Percentiles rank a stretch among this genome's conserved stretches.
These are phyloP conservation scores for Hermodice carunculata DNA, from an alignment of 2,888 invertebrate species.

Conservation along the genomic window DNA sequence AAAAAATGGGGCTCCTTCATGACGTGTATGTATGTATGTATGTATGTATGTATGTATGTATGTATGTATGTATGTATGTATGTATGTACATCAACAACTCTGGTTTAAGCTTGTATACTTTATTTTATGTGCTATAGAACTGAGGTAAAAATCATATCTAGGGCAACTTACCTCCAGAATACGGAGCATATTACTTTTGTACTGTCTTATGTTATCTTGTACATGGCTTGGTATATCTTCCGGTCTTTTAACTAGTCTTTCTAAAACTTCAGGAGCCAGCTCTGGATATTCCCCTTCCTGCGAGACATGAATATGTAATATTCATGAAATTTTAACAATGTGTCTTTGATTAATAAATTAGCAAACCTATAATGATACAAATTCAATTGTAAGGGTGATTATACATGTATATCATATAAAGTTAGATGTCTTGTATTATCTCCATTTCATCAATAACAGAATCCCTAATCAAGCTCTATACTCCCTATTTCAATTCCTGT, in stretches of 20 bases:
- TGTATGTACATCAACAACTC: no score
- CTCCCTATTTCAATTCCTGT: no score
- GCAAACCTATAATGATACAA: no score
- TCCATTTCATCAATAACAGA: no score
- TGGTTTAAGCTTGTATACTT: background rate
- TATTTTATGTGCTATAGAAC: background rate
- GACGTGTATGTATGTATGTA: background rate
- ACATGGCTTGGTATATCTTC: constrained; percentile 66
- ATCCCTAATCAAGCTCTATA: no score
- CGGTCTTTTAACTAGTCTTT: constrained; percentile 61
- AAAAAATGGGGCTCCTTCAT: background rate
- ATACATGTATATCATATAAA: no score
- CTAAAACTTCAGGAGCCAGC: constrained; percentile 61
- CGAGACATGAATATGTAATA: no score
- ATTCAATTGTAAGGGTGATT: no score
- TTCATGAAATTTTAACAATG: no score
- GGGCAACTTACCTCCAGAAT: constrained; percentile 59
- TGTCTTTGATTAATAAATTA: no score
- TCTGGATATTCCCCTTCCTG: constrained; percentile 53
- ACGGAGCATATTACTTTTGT: constrained; percentile 62
- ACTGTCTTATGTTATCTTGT: constrained; percentile 56
- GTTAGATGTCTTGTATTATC: no score
- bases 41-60: constrained; percentile 3
- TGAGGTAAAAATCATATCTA: background rate
- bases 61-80: constrained; percentile 12